Base-by-base conservation (phyloP, 2,113 vertebrate species). In the western clawed frog (Xenopus tropicalis) region DNA sequence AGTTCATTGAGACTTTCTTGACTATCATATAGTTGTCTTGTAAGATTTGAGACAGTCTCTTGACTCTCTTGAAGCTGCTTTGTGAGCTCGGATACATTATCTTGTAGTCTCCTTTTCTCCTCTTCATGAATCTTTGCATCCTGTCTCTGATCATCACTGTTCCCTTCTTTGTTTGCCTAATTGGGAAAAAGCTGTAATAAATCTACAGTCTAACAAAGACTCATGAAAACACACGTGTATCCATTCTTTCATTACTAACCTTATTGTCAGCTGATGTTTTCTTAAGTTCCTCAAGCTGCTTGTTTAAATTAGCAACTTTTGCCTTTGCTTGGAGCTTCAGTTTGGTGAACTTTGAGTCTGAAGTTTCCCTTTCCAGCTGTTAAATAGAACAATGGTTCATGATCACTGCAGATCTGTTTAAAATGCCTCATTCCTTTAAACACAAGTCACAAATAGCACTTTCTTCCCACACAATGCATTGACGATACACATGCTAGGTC, bases 261-360 rank as follows among this genome's bases (percentile, higher is more conserved):
- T 48, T 13, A 17, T 54, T 54, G 52, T 17, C 16, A 19, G 72
- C 78, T 74, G 79, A 74, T 90, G 91, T 64, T 63, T 87, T 89
- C 57, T 93, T 94, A 74, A 97, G 81, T 59, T 94, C 91, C 78
- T 91, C 86, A 0, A 98, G 90, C 69, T 93, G 93, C 84, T 93
- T 98, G 84, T 83, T 98, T 81, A 98, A 88, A 17, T 91, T 87
- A 0, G 87, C 85, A 89, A 98, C 71, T 81, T 90, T 96, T 42
- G 94, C 95, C 79, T 98, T 98, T 58, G 96, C 94, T 78, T 97
- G 97, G 61, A 98, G 89, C 79, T 97, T 98, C 37, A 98, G 89
- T 70, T 96, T 98, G 80, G 90, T 88, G 72, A 98, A 91, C 73
- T 92, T 95, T 2, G 87, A 90, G 1, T 97, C 94, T 0, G 91